Percentiles rank a stretch among this genome's conserved stretches.
These are phyloP conservation scores for Tricholauxania praeusta DNA, from an alignment of 2,888 invertebrate genomes.

Conservation along the genomic window DNA sequence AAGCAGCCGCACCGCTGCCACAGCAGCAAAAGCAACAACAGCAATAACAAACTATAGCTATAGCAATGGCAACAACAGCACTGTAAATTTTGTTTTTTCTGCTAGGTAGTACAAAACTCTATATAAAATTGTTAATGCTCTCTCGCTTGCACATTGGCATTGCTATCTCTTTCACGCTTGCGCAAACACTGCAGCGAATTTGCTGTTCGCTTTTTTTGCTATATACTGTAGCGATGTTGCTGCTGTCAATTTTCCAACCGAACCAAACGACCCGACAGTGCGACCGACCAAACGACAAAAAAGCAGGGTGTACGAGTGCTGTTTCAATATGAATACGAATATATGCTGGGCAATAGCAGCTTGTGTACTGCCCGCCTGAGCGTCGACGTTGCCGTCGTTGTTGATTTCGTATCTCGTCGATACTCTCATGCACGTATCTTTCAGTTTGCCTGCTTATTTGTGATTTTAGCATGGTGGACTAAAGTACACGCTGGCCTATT, in stretches of 20 bases:
- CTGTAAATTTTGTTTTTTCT: conserved; percentile 8
- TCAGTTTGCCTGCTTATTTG: conserved; percentile 62
- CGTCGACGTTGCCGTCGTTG: conserved; percentile 14
- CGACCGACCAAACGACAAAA: conserved; percentile 39
- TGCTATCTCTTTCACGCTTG: conserved; percentile 18
- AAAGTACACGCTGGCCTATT: conserved; percentile 53
- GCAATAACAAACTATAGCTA: neutral
- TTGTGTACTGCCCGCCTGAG: conserved; percentile 9
- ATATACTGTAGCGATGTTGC: conserved; percentile 17
- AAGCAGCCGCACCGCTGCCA: neutral
- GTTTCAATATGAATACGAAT: neutral
- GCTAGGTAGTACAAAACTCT: conserved; percentile 25
- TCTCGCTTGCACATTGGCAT: conserved; percentile 7
- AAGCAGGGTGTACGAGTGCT: conserved; percentile 14
- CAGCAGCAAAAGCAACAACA: neutral
- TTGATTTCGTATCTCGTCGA: conserved; percentile 43
- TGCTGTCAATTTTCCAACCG: conserved; percentile 29
- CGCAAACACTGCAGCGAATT: neutral
- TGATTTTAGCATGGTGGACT: conserved; percentile 65
- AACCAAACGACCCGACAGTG: conserved; percentile 16
- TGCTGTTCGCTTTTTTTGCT: neutral
- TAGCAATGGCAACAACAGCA: conserved; percentile 13
- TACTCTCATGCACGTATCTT: conserved; percentile 59
- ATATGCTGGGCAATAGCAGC: neutral
- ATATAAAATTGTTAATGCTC: conserved; percentile 18